Evolutionary conservation across 2,113 vertebrate species (phyloP).

Genomic region (Lampris incognitus): DNA sequence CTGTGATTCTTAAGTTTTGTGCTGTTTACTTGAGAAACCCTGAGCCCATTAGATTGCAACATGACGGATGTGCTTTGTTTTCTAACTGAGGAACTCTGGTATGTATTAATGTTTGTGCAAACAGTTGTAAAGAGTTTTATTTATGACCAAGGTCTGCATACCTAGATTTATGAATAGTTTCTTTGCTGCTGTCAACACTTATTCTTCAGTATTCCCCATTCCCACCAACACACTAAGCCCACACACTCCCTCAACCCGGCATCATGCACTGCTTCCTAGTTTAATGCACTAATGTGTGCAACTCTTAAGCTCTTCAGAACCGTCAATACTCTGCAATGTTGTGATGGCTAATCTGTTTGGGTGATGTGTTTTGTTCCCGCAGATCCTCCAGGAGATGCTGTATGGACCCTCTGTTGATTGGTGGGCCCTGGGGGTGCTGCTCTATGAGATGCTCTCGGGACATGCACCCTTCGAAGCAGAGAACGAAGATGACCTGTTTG

Average conservation of each 20-base stretch:
- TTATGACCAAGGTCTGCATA: conserved; percentile 3
- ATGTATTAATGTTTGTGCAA: background rate
- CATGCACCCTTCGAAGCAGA: conserved; percentile 96
- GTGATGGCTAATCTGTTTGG: conserved; percentile 8
- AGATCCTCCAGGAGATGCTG: conserved; percentile 98
- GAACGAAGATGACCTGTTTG: conserved; percentile 97
- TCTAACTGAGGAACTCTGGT: conserved; percentile 28
- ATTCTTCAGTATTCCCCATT: conserved; percentile 24
- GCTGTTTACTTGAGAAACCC: conserved; percentile 19
- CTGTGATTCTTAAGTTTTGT: conserved; percentile 6
- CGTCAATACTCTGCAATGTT: background rate
- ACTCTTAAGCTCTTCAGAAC: background rate
- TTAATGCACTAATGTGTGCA: background rate
- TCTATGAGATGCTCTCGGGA: conserved; percentile 97
- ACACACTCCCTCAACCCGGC: conserved; percentile 12
- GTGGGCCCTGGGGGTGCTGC: conserved; percentile 97
- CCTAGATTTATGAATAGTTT: conserved; percentile 51
- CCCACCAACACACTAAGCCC: conserved; percentile 5
- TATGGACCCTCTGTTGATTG: conserved; percentile 97
- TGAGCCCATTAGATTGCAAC: conserved; percentile 20
- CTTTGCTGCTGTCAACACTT: conserved; percentile 36
- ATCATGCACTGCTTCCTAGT: background rate
- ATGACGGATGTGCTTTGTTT: conserved; percentile 33
- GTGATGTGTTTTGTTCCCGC: conserved; percentile 32
- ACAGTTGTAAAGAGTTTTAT: conserved; percentile 15